Percentiles rank a stretch among this genome's conserved stretches.
These are phyloP conservation scores for Aporophyla lueneburgensis DNA, from an alignment of 2,888 invertebrate species.

Conservation along the genomic window DNA sequence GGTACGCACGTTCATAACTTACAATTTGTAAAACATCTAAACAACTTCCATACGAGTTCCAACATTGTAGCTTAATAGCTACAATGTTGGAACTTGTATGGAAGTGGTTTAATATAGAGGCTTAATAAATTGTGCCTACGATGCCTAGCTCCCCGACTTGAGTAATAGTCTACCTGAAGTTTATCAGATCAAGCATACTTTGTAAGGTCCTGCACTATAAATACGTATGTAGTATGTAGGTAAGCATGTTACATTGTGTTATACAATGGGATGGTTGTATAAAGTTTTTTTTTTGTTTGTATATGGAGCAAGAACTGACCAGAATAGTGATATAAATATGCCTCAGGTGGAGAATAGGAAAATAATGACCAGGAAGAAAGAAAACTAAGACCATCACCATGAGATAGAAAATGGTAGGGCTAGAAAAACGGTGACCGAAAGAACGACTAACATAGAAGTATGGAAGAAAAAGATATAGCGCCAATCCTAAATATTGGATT, in stretches of 20 bases:
- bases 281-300: not conserved
- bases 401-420: not conserved
- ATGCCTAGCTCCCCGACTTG: conserved; percentile 33
- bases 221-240: conserved; percentile 4
- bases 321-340: not conserved
- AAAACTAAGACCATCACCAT: too few species aligned
- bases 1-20: not conserved
- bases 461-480: not conserved
- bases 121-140: conserved; percentile 38
- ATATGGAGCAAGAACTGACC: not conserved
- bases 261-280: not conserved
- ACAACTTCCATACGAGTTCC: conserved; percentile 31
- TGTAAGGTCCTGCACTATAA: conserved; percentile 46
- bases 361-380: too few species aligned
- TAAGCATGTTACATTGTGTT: not conserved
- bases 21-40: conserved; percentile 27
- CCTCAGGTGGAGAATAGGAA: not conserved
- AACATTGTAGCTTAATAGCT: conserved; percentile 32
- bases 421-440: not conserved
- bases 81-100: too few species aligned
- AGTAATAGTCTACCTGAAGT: conserved; percentile 44
- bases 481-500: not conserved
- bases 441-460: not conserved
- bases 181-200: conserved; percentile 55
- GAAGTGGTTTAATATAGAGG: too few species aligned